Evolutionary conservation across 2,113 vertebrate species (phyloP), one percentile per base, ranked within the genome.

Genomic region (Malaclemys terrapin): DNA sequence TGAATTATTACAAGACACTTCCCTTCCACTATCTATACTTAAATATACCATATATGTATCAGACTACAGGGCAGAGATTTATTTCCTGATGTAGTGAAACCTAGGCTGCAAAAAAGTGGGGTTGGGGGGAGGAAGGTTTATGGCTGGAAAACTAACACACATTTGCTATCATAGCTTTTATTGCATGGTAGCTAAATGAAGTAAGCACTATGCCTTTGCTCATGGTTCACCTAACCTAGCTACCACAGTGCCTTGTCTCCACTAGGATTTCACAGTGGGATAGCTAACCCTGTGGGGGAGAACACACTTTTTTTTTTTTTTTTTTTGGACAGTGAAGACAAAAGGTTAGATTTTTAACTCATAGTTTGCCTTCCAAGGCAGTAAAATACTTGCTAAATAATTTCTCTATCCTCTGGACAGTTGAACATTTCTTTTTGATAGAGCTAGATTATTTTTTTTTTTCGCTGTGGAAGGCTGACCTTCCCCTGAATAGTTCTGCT

Each of bases 1-100:
- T 93, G 42, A 45, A 87, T 94, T 84, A 89, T 97, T 93, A 87
- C 24, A 79, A 91, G 80, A 59, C 6, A 78, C 93, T 91, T 95
- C 25, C 82, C 79, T 87, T 29, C 8, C 38, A 89, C 50, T 0
- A 1, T 5, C 90, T 93, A n/a, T 13, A 62, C 11, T 84, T 59
- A 57, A 65, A 22, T 91, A 84, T 65, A 65, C 69, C 0, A 0
- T 53, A 1, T 25, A 14, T 45, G 0, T 76, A 62, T 8, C 3
- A 80, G 52, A 8, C 10, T 83, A 24, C 50, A 54, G 42, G 1
- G 14, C 38, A 5, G 2, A 38, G 31, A 38, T 93, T 82, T 90
- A 35, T 27, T 47, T 93, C 91, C 25, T 84, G 5, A 52, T 45
- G 27, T 29, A 54, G 13, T 22, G 47, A 80, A 31, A 20, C 25